A percentile compares a stretch with the other conserved stretches of the same genome.
phyloP scores from a whole-genome alignment of 2,888 invertebrate genomes.

The Rutpela maculata region DNA sequence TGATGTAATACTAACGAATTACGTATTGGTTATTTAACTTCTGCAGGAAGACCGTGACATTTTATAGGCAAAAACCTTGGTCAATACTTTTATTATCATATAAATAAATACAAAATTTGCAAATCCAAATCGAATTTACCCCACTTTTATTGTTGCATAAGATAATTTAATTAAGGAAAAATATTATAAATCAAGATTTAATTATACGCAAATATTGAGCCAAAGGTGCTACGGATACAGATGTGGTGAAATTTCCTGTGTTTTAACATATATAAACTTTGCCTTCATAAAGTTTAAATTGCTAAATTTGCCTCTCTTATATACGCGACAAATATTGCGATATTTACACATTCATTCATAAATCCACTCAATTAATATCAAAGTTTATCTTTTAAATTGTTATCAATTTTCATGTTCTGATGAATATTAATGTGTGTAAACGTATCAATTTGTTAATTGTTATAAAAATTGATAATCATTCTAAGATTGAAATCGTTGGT shows the following conservation, averaged over 20 bases:
- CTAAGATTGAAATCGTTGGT: no score
- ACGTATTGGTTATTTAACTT: no score
- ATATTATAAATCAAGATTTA: slow-evolving; percentile 39
- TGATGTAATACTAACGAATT: no score
- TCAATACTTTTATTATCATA: no score
- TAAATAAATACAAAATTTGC: no score
- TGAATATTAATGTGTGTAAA: not conserved
- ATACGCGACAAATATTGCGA: slow-evolving; percentile 28
- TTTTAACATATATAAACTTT: slow-evolving; percentile 21
- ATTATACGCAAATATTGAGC: slow-evolving; percentile 41
- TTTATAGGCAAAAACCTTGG: no score
- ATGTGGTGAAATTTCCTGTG: slow-evolving; percentile 40
- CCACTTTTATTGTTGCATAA: slow-evolving; percentile 5
- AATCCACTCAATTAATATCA: not conserved
- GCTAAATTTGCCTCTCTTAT: slow-evolving; percentile 24
- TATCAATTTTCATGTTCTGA: not conserved
- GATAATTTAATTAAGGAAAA: slow-evolving; percentile 33
- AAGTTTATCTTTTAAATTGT: not conserved
- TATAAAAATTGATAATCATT: no score
- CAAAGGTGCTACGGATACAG: slow-evolving; percentile 22
- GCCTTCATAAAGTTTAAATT: slow-evolving; percentile 22
- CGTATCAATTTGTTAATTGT: not conserved
- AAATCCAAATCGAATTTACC: no score
- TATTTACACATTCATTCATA: slow-evolving; percentile 27
- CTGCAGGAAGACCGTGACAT: no score